Conservation (phyloP, 2,888 invertebrate species). For the Catonia carolina region DNA sequence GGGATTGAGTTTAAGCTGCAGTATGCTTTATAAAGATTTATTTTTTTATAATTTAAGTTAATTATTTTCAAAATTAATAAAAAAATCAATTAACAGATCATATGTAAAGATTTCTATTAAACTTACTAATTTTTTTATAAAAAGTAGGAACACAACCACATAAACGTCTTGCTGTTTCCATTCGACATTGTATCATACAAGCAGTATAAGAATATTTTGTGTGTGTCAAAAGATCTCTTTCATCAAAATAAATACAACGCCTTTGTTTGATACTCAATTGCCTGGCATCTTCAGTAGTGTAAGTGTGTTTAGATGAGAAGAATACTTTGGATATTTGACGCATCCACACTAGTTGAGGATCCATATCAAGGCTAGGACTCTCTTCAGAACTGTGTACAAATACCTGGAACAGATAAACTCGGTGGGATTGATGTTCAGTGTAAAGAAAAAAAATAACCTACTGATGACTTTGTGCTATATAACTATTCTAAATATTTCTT, state of each 20-base stretch:
- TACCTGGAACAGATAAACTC: slow-evolving; percentile 45
- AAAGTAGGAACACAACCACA: slow-evolving; percentile 69
- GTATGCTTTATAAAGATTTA: too few relatives aligned
- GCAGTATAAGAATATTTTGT: slow-evolving; percentile 59
- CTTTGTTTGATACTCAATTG: slow-evolving; percentile 62
- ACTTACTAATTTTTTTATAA: slow-evolving; percentile 54
- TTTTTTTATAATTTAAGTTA: too few relatives aligned
- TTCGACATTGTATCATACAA: slow-evolving; percentile 67
- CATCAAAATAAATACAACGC: slow-evolving; percentile 64
- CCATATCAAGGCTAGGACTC: slow-evolving; percentile 59
- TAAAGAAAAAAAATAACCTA: neutral
- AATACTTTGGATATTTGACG: slow-evolving; percentile 53
- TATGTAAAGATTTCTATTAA: slow-evolving; percentile 1
- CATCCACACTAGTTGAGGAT: slow-evolving; percentile 64
- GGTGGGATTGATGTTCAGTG: neutral
- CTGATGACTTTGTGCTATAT: too few relatives aligned
- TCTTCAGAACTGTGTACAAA: slow-evolving; percentile 63
- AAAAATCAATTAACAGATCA: too few relatives aligned
- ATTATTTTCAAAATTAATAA: too few relatives aligned
- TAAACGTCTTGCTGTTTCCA: slow-evolving; percentile 54
- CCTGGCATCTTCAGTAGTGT: slow-evolving; percentile 65
- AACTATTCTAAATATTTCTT: too few relatives aligned
- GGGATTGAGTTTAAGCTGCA: too few relatives aligned
- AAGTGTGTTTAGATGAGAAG: slow-evolving; percentile 68
- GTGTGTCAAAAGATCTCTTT: slow-evolving; percentile 54